phyloP scores from a whole-genome alignment of 2,888 invertebrate species.

The Athalia cordata region DNA sequence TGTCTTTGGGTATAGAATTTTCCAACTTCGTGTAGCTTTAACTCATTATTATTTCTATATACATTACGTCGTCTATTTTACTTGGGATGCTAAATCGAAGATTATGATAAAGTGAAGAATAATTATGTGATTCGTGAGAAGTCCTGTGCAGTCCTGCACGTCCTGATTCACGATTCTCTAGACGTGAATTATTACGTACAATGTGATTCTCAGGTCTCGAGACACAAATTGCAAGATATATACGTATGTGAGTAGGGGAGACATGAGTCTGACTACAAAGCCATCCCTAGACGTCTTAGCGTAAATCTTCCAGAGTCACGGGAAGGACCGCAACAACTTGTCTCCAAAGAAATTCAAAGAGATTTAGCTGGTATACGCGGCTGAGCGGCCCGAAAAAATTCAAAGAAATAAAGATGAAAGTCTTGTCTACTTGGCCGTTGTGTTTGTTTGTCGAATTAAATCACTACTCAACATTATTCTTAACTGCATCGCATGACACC shows the following conservation, averaged over 20 bases:
- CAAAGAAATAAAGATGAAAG: constrained; percentile 35
- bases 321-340: constrained; percentile 23
- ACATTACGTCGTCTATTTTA: too few species aligned
- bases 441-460: constrained; percentile 32
- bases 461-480: constrained; percentile 3
- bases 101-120: too few species aligned
- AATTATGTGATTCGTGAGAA: too few species aligned
- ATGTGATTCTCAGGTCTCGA: constrained; percentile 51
- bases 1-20: too few species aligned
- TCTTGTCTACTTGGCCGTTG: constrained; percentile 14
- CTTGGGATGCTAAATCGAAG: too few species aligned
- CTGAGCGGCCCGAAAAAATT: constrained; percentile 15
- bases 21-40: too few species aligned
- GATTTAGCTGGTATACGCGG: background rate
- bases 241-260: constrained; percentile 20
- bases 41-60: too few species aligned
- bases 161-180: background rate
- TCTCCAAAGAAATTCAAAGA: constrained; percentile 32
- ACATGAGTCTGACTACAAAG: constrained; percentile 63
- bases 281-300: constrained; percentile 58
- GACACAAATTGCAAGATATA: constrained; percentile 47
- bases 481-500: too few species aligned
- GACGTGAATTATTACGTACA: constrained; percentile 21
- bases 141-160: too few species aligned
- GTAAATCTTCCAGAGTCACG: constrained; percentile 60